Evolutionary conservation across 1,140 invertebrate species (phyloP).

Genomic region (Drosophila auraria): DNA sequence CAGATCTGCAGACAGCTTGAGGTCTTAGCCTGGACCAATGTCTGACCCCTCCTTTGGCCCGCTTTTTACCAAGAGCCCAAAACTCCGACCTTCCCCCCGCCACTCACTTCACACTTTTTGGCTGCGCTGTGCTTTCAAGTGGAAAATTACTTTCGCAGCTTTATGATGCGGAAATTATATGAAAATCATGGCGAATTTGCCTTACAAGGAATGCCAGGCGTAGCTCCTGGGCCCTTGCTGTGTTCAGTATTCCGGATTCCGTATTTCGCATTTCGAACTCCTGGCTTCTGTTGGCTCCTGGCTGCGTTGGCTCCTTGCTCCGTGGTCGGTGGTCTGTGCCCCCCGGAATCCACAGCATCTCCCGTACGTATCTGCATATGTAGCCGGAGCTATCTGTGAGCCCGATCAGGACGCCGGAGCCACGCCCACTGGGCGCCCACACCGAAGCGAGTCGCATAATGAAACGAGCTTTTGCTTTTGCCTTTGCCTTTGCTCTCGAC

Average conservation of each 20-base stretch:
- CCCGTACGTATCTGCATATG: constrained; percentile 64
- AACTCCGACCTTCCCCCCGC: not conserved
- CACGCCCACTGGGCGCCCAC: constrained; percentile 40
- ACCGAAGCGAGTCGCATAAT: constrained; percentile 56
- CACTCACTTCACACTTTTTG: constrained; percentile 55
- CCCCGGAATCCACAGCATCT: constrained; percentile 37
- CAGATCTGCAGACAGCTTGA: constrained; percentile 23
- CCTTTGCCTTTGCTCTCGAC: constrained; percentile 25
- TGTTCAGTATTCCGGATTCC: constrained; percentile 18
- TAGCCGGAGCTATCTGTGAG: constrained; percentile 65
- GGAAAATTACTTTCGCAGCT: constrained; percentile 85
- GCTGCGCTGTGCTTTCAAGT: constrained; percentile 82
- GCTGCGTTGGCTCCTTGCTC: constrained; percentile 4
- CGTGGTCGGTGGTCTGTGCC: constrained; percentile 18
- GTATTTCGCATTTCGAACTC: constrained; percentile 22
- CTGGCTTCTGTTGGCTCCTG: constrained; percentile 8
- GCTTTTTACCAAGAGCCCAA: constrained; percentile 20
- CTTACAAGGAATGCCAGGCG: constrained; percentile 71
- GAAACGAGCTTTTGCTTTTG: constrained; percentile 62
- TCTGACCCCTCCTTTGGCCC: constrained; percentile 34
- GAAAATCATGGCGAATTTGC: constrained; percentile 84
- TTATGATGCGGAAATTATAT: constrained; percentile 85
- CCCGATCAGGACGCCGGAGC: constrained; percentile 64
- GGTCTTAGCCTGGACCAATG: constrained; percentile 48
- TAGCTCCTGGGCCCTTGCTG: constrained; percentile 20